Evolutionary conservation across 1,140 invertebrate species (phyloP), one percentile per base, ranked within the genome.

Genomic region (Dendrolimus punctatus): DNA sequence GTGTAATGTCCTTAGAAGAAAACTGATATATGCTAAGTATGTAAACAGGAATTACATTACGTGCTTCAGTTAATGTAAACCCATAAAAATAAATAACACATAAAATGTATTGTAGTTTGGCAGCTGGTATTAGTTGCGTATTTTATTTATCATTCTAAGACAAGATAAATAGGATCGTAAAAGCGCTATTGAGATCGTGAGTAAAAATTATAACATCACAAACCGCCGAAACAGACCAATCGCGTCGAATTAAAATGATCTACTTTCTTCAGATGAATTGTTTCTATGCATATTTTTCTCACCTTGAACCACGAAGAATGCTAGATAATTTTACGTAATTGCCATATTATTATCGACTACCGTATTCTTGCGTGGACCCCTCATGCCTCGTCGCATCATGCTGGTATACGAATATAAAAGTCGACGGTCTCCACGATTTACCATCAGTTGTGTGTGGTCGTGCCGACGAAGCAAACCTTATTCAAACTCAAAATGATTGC

Each of bases 391-490:
- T 67, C 71, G 71, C 78, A 85, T 85, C 82, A 84, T 67, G 65
- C 67, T 60, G 64, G 68, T 76, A 72, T 66, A 70, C 70, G 66
- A 74, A 86, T 86, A 86, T 86, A 86, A 81, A 86, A 86, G 83
- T 79, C 66, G 66, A 62, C 60, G 23, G 60, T 53, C 60, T 61
- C 52, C 60, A 62, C 55, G 69, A 55, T 60, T 76, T 70, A 62
- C 58, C 73, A 84, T 74, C 80, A 86, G 83, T 83, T 73, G 83
- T 83, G 80, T 83, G 75, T 80, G 71, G 74, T 83, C 72, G 78
- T 66, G 78, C 73, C 66, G 57, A 76, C 79, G 74, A 79, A 79
- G 75, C 77, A 80, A 86, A 82, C 72, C 77, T 81, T 73, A 78
- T 71, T 71, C 75, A 73, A 81, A 77, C 76, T 61, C 72, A 84